phyloP scores from a whole-genome alignment of 92 coral and sea anemone genomes.

The Anthopleura xanthogrammica region DNA sequence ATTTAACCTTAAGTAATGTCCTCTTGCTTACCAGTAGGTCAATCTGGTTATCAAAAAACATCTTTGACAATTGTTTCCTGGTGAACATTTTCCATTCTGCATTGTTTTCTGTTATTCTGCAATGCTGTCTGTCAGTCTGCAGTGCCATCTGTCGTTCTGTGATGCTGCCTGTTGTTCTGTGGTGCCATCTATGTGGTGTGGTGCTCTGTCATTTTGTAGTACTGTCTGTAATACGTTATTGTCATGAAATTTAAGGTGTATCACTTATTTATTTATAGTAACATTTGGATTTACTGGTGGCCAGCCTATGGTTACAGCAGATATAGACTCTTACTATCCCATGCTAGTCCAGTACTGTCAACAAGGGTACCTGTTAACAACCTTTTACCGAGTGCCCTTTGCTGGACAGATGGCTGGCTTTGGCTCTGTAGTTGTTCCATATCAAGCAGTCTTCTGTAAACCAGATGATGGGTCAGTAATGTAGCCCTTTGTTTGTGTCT shows the following conservation, averaged over 20 bases:
- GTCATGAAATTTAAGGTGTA: neutral
- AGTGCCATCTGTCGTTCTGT: no score
- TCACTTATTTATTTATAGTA: slow-evolving; percentile 21
- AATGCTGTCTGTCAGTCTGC: no score
- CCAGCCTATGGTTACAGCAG: slow-evolving; percentile 63
- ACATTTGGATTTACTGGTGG: slow-evolving; percentile 66
- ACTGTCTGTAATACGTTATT: no score
- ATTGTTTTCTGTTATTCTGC: neutral
- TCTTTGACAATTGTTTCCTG: no score
- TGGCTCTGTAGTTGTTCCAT: slow-evolving; percentile 39
- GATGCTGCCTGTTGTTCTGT: no score
- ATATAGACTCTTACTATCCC: slow-evolving; percentile 69
- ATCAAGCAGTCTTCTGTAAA: slow-evolving; percentile 59
- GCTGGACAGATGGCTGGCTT: slow-evolving; percentile 50
- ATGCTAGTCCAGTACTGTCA: slow-evolving; percentile 54
- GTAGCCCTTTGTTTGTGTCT: no score
- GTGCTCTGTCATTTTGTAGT: no score
- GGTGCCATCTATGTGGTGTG: no score
- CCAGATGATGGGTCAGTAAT: no score
- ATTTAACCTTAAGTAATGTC: no score
- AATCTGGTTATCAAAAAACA: no score
- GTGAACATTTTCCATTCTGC: neutral
- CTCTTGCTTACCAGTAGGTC: no score
- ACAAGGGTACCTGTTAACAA: slow-evolving; percentile 58
- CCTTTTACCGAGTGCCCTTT: slow-evolving; percentile 71